A percentile compares a stretch with the other conserved stretches of the same genome.
Conservation (phyloP, 2,113 vertebrate genomes). For the Myocastor coypus region DNA sequence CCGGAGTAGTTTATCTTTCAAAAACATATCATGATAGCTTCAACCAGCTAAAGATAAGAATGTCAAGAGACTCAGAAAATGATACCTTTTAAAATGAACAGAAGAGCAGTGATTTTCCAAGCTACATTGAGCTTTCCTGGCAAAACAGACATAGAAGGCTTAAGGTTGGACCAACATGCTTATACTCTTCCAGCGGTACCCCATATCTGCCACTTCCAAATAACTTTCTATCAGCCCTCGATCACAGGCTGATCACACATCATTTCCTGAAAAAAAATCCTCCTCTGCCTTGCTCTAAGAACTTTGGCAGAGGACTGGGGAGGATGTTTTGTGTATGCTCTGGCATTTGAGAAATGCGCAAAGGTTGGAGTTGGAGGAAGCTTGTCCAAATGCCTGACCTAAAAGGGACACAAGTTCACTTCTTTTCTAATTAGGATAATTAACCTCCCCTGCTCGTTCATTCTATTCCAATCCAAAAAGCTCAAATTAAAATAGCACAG, state of each 20-base stretch:
- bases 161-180: neutral
- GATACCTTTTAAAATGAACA: conserved; percentile 57
- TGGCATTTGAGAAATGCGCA: conserved; percentile 64
- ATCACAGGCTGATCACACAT: conserved; percentile 50
- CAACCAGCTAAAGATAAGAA: conserved; percentile 26
- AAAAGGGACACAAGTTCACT: conserved; percentile 70
- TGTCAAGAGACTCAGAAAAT: conserved; percentile 9
- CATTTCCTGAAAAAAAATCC: conserved; percentile 70
- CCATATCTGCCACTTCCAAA: conserved; percentile 57
- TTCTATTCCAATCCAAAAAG: conserved; percentile 73
- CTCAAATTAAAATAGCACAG: conserved; percentile 78
- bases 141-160: neutral
- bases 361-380: conserved; percentile 55
- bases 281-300: conserved; percentile 32
- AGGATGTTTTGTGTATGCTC: conserved; percentile 60
- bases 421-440: conserved; percentile 83
- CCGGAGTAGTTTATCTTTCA: conserved; percentile 46
- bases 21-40: conserved; percentile 28
- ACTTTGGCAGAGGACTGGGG: conserved; percentile 51
- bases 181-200: conserved; percentile 35
- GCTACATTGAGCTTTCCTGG: conserved; percentile 30
- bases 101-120: conserved; percentile 27
- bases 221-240: conserved; percentile 30
- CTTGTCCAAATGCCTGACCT: conserved; percentile 77
- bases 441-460: conserved; percentile 74